A percentile compares a stretch with the other conserved stretches of the same genome.
Conservation (phyloP, 2,113 vertebrate genomes). For the Motacilla tschutschensis region DNA sequence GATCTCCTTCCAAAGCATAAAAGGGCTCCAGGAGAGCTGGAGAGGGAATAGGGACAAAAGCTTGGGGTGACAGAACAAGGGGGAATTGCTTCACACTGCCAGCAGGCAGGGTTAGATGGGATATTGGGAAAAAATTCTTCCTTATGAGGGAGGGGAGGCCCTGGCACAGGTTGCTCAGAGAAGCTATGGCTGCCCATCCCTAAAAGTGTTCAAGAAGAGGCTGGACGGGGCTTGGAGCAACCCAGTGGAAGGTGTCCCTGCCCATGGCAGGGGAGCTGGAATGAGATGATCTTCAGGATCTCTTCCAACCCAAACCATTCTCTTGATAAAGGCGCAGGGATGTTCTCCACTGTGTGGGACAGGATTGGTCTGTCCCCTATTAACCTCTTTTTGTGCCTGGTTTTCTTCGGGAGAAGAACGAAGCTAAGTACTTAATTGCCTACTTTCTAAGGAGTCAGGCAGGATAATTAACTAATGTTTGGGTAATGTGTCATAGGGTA, state of each 20-base stretch:
- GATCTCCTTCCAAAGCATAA: not conserved
- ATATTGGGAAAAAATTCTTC: not conserved
- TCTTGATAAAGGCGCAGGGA: not conserved
- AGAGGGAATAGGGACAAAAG: not conserved
- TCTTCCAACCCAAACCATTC: not conserved
- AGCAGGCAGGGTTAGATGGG: not conserved
- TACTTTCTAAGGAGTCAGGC: constrained; percentile 33
- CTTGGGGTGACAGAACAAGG: not conserved
- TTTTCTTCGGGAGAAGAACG: not conserved
- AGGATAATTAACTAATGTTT: constrained; percentile 36
- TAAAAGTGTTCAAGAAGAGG: not conserved
- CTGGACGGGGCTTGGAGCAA: not conserved
- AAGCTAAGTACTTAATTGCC: constrained; percentile 14
- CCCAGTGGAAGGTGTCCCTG: not conserved
- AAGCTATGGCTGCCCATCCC: not conserved
- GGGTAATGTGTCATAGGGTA: constrained; percentile 21
- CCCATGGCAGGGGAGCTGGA: not conserved
- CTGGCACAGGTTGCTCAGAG: too few species aligned
- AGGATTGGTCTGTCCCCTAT: not conserved
- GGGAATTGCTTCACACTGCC: not conserved
- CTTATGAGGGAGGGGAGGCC: not conserved
- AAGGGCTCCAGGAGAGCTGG: not conserved
- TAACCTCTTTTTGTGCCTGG: not conserved
- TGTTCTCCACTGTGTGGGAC: not conserved
- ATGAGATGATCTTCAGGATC: not conserved